Evolutionary conservation across 2,888 invertebrate genomes (phyloP).

Genomic region (Campopleginae sp.): DNA sequence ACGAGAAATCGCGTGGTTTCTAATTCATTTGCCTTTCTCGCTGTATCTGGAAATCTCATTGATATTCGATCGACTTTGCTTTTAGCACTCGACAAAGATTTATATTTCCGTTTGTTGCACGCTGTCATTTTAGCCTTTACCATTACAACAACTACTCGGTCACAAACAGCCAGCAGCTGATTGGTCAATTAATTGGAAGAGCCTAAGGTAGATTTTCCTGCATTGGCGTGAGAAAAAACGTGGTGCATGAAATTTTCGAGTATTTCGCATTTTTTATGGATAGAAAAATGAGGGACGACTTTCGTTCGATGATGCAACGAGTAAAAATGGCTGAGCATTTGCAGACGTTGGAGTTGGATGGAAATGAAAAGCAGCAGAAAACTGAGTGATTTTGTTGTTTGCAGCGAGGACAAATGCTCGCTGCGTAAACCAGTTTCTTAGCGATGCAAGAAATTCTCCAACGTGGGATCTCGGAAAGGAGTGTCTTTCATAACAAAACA

Average conservation of each 20-base stretch:
- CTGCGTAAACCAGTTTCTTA: conserved; percentile 30
- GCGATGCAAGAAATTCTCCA: conserved; percentile 46
- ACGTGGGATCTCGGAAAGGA: conserved; percentile 55
- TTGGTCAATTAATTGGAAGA: neutral
- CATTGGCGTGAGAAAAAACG: neutral
- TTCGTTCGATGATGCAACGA: neutral
- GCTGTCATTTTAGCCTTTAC: neutral
- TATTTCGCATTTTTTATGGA: neutral
- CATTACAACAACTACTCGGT: neutral
- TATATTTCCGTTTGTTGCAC: conserved; percentile 37
- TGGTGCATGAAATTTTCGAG: neutral
- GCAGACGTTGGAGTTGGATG: neutral
- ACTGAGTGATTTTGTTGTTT: conserved; percentile 7
- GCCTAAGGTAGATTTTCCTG: neutral
- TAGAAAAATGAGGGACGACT: neutral
- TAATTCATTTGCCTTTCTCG: conserved; percentile 28
- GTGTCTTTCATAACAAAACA: conserved; percentile 58
- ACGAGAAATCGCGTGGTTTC: conserved; percentile 28
- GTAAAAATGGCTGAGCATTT: neutral
- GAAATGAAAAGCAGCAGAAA: neutral
- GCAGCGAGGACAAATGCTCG: neutral
- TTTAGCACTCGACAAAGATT: conserved; percentile 5
- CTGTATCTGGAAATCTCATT: conserved; percentile 9
- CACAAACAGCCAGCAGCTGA: neutral
- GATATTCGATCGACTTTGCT: conserved; percentile 43